A percentile compares a stretch with the other conserved stretches of the same genome.
Conservation (phyloP, 2,888 invertebrate species). For the Andricus quercusramuli region DNA sequence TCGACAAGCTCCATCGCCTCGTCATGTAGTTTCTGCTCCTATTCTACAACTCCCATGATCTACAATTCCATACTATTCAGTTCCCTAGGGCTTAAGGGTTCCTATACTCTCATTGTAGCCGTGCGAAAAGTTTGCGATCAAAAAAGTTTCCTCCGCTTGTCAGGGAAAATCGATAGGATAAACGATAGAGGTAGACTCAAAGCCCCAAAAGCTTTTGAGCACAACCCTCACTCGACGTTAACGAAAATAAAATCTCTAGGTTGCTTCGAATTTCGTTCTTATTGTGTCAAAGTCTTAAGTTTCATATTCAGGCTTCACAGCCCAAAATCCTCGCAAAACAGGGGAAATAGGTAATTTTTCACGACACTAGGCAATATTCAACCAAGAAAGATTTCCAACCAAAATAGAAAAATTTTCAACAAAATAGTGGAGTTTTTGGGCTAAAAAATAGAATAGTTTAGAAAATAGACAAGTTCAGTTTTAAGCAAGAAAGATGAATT, state of each 20-base stretch:
- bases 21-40: conserved; percentile 13
- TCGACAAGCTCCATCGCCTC: conserved; percentile 58
- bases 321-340: too few species aligned
- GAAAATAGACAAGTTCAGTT: too few species aligned
- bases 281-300: not conserved
- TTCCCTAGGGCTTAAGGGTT: conserved; percentile 8
- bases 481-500: too few species aligned
- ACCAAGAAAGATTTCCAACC: too few species aligned
- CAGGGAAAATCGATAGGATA: conserved; percentile 17
- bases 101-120: not conserved
- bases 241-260: conserved; percentile 15
- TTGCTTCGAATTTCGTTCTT: conserved; percentile 17
- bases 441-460: too few species aligned
- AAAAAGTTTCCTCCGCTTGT: conserved; percentile 26
- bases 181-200: not conserved
- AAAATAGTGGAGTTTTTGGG: too few species aligned
- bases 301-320: not conserved
- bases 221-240: not conserved
- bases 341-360: too few species aligned
- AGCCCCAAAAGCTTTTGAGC: conserved; percentile 18
- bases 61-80: conserved; percentile 18
- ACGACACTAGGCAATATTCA: too few species aligned
- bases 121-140: conserved; percentile 36
- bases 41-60: conserved; percentile 27
- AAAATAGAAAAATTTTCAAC: too few species aligned